Evolutionary conservation across 53 echinoderm and acorn worm species (phyloP).

Genomic region (Actinopyga echinites): DNA sequence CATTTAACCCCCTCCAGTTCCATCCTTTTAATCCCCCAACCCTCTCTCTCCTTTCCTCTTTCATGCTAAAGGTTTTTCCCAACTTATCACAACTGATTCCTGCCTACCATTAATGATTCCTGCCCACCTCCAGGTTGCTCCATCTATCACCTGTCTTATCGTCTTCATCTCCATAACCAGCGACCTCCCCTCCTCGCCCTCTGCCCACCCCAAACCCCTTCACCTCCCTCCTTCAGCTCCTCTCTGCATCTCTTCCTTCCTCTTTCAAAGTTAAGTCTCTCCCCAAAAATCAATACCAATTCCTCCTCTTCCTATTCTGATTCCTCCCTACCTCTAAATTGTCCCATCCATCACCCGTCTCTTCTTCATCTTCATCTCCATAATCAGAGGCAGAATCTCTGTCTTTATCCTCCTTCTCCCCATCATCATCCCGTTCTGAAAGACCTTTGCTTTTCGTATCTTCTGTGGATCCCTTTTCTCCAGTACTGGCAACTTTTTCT

Average conservation of each 20-base stretch:
- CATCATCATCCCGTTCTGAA: background rate
- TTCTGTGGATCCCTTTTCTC: background rate
- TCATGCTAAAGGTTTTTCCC: background rate
- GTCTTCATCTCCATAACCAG: too few species aligned
- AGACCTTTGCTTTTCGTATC: background rate
- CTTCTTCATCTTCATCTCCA: constrained; percentile 60
- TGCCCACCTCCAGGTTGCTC: background rate
- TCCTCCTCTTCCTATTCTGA: background rate
- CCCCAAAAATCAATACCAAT: background rate
- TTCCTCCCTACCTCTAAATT: constrained; percentile 70
- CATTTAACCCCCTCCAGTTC: background rate
- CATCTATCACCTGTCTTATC: too few species aligned
- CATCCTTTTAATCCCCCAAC: background rate
- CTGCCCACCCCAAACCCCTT: too few species aligned
- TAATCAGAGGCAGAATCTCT: constrained; percentile 78
- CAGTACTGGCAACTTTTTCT: constrained; percentile 15
- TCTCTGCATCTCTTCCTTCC: too few species aligned
- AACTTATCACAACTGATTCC: background rate
- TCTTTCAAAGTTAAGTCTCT: too few species aligned
- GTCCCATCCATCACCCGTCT: constrained; percentile 63
- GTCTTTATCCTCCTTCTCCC: constrained; percentile 19
- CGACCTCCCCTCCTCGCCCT: too few species aligned
- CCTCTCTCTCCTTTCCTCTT: background rate
- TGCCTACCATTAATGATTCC: background rate
- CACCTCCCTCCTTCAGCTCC: too few species aligned